Base-by-base conservation (phyloP, 2,113 vertebrate genomes). In the Vulpes vulpes region DNA sequence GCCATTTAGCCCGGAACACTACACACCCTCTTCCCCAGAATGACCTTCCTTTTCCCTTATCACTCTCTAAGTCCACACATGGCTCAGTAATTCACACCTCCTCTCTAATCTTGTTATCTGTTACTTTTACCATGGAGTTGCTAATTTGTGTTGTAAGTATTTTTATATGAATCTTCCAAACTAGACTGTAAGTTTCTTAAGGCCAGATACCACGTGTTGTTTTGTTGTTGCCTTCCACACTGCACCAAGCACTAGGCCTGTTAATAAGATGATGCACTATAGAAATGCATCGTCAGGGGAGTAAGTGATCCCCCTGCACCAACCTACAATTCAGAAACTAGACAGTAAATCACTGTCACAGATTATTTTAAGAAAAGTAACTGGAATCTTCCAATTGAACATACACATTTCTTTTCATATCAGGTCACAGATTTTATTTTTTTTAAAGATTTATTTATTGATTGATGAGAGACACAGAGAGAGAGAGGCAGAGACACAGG, bases 321-420 rank as follows among this genome's bases (percentile, higher is more conserved):
- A 89, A 57, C 27, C n/a, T 32, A 78, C 43, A 94, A 10, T 92
- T 92, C 82, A 65, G 78, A 96, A 91, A 64, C 51, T 79, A 94
- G 30, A 49, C 17, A 65, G 22, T 69, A 94, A 67, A 71, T 93
- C 14, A 55, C 85, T 79, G 73, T 82, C 38, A 83, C 20, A 35
- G 16, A 38, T 67, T 85, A 79, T 73, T 71, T 49, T 95, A 93
- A 89, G 55, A 91, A 95, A 97, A 89, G 20, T 35, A 79, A 76
- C 15, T 35, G n/a, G 53, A 84, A 43, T 95, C 57, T 90, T 92
- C 11, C 3, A 93, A n/a, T 82, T 87, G 0, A 51, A 78, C 93
- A 89, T 57, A 73, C 27, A 57, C 23, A 19, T 27, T 65, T 60
- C 1, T 91, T 84, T 91, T 90, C 20, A 25, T 49, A 64, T 81